These are phyloP conservation scores for Whitmania pigra DNA, from an alignment of 1,140 invertebrate species.

Conservation along the genomic window DNA sequence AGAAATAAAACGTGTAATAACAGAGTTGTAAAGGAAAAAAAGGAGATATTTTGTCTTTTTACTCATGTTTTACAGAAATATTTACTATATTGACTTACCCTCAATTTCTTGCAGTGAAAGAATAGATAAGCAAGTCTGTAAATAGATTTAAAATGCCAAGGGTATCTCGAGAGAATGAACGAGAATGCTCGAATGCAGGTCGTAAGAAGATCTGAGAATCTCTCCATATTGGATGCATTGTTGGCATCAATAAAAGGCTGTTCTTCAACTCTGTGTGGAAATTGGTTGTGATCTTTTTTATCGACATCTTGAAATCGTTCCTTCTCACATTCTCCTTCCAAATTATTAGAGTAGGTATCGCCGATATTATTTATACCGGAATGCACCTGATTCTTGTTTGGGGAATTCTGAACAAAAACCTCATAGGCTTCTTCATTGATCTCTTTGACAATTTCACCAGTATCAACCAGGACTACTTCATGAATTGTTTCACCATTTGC, in stretches of 20 bases:
- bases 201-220: slow-evolving; percentile 36
- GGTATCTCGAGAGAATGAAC: slow-evolving; percentile 68
- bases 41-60: no score
- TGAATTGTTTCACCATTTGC: slow-evolving; percentile 13
- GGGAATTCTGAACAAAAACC: no score
- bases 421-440: no score
- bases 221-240: slow-evolving; percentile 32
- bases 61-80: not conserved
- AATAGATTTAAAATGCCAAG: slow-evolving; percentile 81
- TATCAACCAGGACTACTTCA: slow-evolving; percentile 11
- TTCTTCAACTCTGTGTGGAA: no score
- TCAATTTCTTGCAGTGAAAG: slow-evolving; percentile 53
- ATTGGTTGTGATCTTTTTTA: no score
- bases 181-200: slow-evolving; percentile 63
- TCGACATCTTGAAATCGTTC: no score
- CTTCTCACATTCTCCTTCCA: no score
- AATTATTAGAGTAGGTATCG: no score
- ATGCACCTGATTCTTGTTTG: no score
- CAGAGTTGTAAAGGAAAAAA: not conserved
- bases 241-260: slow-evolving; percentile 8
- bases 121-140: slow-evolving; percentile 74
- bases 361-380: no score
- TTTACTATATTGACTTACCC: slow-evolving; percentile 30
- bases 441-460: no score
- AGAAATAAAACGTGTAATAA: slow-evolving; percentile 21